Evolutionary conservation across 2,113 vertebrate species (phyloP), one percentile per base, ranked within the genome.

Genomic region (Ceuthmochares aereus): DNA sequence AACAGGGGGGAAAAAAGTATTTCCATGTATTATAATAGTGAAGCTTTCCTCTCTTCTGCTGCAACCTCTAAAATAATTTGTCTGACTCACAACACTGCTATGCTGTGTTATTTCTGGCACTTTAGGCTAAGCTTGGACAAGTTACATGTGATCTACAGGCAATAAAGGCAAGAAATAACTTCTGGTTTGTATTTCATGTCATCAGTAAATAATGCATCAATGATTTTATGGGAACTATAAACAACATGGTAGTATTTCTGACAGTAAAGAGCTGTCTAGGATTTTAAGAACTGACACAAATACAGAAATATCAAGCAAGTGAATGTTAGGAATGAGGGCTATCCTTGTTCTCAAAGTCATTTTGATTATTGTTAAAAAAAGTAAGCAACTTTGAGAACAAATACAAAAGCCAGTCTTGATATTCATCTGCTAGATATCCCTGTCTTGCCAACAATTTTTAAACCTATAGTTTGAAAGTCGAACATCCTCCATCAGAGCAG

Each of bases 301-400:
- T 43, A 72, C 7, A 30, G 30, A 87, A 87, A 60, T 72, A 93
- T 4, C 20, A 30, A 85, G 43, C n/a, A 90, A 54, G 54, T 75
- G 43, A 89, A 87, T 56, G 29, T 32, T 54, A 90, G 30, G 34
- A 45, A 76, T 72, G n/a, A 79, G 19, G 25, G 32, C 75, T 60
- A 75, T 16, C 7, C 14, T 91, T 64, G 18, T 7, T 79, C 26
- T 76, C 40, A 59, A 72, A 56, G 45, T n/a, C 4, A n/a, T 68
- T 72, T 64, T 60, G 14, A 83, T 5, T 29, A 56, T 49, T 52
- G 49, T 87, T 59, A 32, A 84, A 93, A 89, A 47, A 56, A 66
- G 6, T 37, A 68, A 86, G 34, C 7, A 10, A 93, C 85, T 97
- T 83, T 62, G n/a, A 91, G 73, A 92, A 89, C 27, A 92, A 89